These are phyloP conservation scores for Poecilus cupreus DNA, from an alignment of 2,888 invertebrate species.

Conservation along the genomic window DNA sequence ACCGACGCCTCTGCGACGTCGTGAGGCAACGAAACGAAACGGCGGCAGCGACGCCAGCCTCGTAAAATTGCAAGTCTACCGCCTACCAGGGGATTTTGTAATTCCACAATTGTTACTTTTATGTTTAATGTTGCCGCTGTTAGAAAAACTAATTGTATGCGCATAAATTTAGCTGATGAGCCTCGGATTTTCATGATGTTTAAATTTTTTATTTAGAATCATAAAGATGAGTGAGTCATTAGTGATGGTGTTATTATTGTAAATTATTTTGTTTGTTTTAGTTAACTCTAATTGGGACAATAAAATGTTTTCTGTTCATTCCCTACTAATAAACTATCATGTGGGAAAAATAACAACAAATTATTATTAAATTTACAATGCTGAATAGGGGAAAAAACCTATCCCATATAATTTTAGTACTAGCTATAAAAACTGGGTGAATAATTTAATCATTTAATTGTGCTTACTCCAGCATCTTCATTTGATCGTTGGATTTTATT, in stretches of 20 bases:
- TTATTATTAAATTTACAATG: too few relatives aligned
- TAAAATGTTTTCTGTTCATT: too few relatives aligned
- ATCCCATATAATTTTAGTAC: too few relatives aligned
- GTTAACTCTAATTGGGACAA: too few relatives aligned
- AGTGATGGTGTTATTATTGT: neutral
- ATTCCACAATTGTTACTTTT: slow-evolving; percentile 29
- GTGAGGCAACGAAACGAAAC: neutral
- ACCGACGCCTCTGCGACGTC: too few relatives aligned
- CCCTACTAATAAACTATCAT: too few relatives aligned
- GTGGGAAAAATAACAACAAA: too few relatives aligned
- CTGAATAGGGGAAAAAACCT: too few relatives aligned
- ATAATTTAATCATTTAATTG: too few relatives aligned
- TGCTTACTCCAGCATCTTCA: too few relatives aligned
- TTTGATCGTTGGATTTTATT: too few relatives aligned
- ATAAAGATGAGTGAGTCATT: neutral
- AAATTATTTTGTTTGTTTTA: neutral
- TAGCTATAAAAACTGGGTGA: too few relatives aligned
- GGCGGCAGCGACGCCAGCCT: neutral
- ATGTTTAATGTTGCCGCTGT: slow-evolving; percentile 4
- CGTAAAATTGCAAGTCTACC: neutral
- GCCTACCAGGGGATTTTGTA: slow-evolving; percentile 5
- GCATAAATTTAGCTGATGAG: slow-evolving; percentile 11
- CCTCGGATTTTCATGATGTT: neutral
- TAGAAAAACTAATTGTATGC: slow-evolving; percentile 29
- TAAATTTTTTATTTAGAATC: neutral